These are phyloP conservation scores for Drosophila novamexicana DNA, from an alignment of 1,140 invertebrate species.

Conservation along the genomic window DNA sequence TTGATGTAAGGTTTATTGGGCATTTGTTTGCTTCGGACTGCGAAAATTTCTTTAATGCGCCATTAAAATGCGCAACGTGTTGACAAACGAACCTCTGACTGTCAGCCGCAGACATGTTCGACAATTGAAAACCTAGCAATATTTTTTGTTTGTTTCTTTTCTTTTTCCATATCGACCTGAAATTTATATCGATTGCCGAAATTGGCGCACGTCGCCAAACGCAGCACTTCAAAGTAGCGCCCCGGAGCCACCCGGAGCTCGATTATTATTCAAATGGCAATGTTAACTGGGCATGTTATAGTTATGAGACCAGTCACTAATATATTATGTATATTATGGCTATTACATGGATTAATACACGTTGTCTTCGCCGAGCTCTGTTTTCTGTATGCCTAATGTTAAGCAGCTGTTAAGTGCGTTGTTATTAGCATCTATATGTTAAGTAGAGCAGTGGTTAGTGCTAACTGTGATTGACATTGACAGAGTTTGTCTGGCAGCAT, in stretches of 20 bases:
- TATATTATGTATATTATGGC: no score
- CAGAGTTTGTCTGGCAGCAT: no score
- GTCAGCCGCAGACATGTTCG: constrained; percentile 48
- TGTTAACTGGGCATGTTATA: neutral
- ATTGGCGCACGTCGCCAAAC: constrained; percentile 22
- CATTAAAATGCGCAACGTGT: constrained; percentile 79
- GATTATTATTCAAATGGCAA: constrained; percentile 4
- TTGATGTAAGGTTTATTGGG: constrained; percentile 68
- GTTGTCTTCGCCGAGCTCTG: no score
- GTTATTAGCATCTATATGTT: neutral
- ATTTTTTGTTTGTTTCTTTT: neutral
- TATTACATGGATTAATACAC: no score
- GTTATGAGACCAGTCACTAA: neutral
- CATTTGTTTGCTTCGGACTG: constrained; percentile 68
- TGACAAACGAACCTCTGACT: constrained; percentile 37
- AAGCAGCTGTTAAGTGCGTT: constrained; percentile 7
- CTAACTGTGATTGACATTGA: neutral
- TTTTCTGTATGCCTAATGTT: neutral
- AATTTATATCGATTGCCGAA: constrained; percentile 26
- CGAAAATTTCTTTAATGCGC: constrained; percentile 64
- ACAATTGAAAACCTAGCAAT: neutral
- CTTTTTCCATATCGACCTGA: constrained; percentile 16
- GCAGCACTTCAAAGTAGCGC: constrained; percentile 28
- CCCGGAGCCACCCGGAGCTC: constrained; percentile 13
- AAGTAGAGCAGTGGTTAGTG: neutral